Evolutionary conservation across 2,797 vertebrate species (phyloP), one percentile per base, ranked within the genome.

Genomic region (Ispidina lecontei): DNA sequence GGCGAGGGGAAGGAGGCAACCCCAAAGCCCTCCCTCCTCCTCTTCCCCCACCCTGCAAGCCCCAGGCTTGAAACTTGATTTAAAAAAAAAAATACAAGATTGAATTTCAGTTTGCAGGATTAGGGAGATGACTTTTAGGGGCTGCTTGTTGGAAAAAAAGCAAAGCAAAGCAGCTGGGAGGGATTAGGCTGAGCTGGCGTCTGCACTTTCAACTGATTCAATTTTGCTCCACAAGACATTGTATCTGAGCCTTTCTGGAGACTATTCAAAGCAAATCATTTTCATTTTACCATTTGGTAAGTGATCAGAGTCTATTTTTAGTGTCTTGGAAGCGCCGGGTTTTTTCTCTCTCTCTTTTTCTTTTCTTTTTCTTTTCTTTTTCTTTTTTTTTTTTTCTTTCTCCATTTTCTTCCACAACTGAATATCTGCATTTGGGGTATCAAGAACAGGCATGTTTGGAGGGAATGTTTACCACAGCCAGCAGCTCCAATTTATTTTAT

Each of bases 101-200:
- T 97, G 96, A 96, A 97, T 97, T 97, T 97, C 97, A 97, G 94
- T 96, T 97, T 97, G 95, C 91, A 95, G 97, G 97, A 97, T 98
- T 97, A 97, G 94, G 86, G 93, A 96, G 95, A 97, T 92, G 94
- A 96, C 96, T 96, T 97, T 97, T 97, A 97, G 96, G 95, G 97
- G 95, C 96, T 97, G 96, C 95, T 96, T 96, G 96, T 91, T 96
- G 94, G 94, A 94, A 93, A 95, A 96, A 97, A 97, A 95, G 95
- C 94, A 96, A 96, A 97, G 95, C 94, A 97, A 97, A 97, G 96
- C 97, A 97, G 97, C 97, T 98, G 97, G 95, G 96, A 97, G 96
- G 96, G 97, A 98, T 98, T 97, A 97, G 94, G 90, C 88, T 91
- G 94, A 96, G 94, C 95, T 97, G 96, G 95, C 90, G 91, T 97